These are phyloP conservation scores for Drosophila persimilis DNA, from an alignment of 1,140 invertebrate genomes.

Conservation along the genomic window DNA sequence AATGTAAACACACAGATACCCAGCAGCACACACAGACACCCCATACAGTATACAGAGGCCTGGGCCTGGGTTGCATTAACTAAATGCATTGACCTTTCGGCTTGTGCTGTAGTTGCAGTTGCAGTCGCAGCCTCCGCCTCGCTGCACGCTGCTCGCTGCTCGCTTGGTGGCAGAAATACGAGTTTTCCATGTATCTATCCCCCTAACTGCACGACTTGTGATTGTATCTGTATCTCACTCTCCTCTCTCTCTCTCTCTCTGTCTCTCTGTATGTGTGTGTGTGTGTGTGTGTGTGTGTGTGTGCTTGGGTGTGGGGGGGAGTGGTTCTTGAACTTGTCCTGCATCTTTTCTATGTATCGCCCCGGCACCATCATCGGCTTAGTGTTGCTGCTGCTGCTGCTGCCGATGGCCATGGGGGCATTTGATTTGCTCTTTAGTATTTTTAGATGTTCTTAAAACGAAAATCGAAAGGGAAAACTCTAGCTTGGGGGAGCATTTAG, in stretches of 20 bases:
- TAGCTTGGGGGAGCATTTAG: slow-evolving; percentile 35
- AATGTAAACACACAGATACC: slow-evolving; percentile 39
- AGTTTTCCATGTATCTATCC: slow-evolving; percentile 79
- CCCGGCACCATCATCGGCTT: slow-evolving; percentile 35
- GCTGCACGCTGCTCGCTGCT: slow-evolving; percentile 30
- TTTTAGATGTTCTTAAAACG: slow-evolving; percentile 51
- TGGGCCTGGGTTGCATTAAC: slow-evolving; percentile 60
- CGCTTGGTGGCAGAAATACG: slow-evolving; percentile 73
- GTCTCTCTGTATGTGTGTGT: slow-evolving; percentile 16
- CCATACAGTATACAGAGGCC: slow-evolving; percentile 6
- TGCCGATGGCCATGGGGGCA: slow-evolving; percentile 51
- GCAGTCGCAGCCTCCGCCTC: slow-evolving; percentile 16
- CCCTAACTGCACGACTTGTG: slow-evolving; percentile 61
- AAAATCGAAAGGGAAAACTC: slow-evolving; percentile 7
- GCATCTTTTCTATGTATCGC: slow-evolving; percentile 72
- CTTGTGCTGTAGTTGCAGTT: slow-evolving; percentile 12
- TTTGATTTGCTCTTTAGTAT: slow-evolving; percentile 77
- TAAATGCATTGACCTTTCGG: slow-evolving; percentile 78
- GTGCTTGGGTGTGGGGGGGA: slow-evolving; percentile 47
- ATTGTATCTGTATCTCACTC: slow-evolving; percentile 24
- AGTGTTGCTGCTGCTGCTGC: slow-evolving; percentile 42
- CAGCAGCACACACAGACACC: slow-evolving; percentile 10
- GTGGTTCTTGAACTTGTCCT: slow-evolving; percentile 78
- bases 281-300: slow-evolving; percentile 33
- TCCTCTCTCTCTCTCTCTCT: slow-evolving; percentile 1